phyloP scores from a whole-genome alignment of 2,113 vertebrate species.

The Lepisosteus osseus region DNA sequence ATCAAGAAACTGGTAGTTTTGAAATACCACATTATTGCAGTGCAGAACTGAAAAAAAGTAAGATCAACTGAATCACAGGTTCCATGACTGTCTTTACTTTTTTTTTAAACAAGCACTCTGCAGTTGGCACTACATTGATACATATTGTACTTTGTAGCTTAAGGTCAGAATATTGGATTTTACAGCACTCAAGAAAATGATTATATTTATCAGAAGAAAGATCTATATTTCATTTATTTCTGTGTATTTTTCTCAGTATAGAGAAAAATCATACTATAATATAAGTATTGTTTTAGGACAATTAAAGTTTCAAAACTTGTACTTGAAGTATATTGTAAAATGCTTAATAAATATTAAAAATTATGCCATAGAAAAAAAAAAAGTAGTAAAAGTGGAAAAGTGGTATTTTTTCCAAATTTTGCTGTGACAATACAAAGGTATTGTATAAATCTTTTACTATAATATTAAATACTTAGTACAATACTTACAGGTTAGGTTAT shows the following conservation, averaged over 20 bases:
- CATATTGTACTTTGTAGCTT: background rate
- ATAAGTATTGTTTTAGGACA: background rate
- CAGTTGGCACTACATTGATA: background rate
- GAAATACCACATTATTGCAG: background rate
- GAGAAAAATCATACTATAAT: background rate
- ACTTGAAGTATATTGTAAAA: no score
- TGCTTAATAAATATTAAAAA: no score
- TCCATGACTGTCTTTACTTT: background rate
- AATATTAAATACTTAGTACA: no score
- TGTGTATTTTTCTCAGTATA: background rate
- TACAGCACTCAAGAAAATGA: background rate
- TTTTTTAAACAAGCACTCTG: background rate
- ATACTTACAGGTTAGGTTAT: no score
- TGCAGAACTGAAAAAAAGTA: background rate
- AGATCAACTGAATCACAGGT: background rate
- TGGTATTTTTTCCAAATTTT: no score
- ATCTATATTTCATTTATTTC: background rate
- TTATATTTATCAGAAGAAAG: background rate
- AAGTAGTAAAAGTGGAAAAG: no score
- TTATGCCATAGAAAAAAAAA: no score
- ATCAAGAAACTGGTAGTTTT: background rate
- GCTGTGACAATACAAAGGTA: no score
- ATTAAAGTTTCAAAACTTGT: background rate
- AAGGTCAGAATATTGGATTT: conserved; percentile 3
- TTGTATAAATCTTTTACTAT: no score